Evolutionary conservation across 2,888 invertebrate species (phyloP), one percentile per base, ranked within the genome.

Genomic region (Phasia obesa): DNA sequence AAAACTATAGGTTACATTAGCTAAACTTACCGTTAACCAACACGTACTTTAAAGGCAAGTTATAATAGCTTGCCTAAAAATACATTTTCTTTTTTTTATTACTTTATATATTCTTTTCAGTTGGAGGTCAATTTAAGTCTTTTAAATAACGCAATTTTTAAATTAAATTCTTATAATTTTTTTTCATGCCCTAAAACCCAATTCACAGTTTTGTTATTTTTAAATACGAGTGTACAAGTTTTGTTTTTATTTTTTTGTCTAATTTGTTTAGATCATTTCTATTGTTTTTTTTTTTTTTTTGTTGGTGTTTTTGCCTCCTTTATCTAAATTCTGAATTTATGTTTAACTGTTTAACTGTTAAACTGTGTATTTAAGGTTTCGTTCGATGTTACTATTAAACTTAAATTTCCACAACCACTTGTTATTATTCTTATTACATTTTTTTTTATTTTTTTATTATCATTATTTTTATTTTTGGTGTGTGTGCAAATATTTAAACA

Each of bases 201-300:
- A 75, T 83, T 83, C 83, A 51, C 83, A 83, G 79, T 83, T 83
- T 73, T 79, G 79, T 82, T 82, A 53, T 74, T 55, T 65, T 60
- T 53, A 75, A 70, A 65, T 59, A 65, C 55, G 17, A 65, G n/a
- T 19, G 1, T 47, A 49, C 49, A 38, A 31, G 17, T 2, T 38
- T 17, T 15, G 1, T n/a, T 23, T 13, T n/a, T 4, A 27, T 47
- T 47, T 62, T 57, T 65, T 44, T 55, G 5, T 75, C 21, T 59
- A 49, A 59, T 59, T 75, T 69, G 64, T 88, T 86, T 86, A 82
- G 86, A 87, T 87, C 87, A 86, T 86, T 86, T 87, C 86, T 86
- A 86, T 87, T 87, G 87, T 87, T 85, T 85, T 53, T 31, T 17
- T 51, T 27, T 49, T 49, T 21, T 53, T 13, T 47, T 87, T 85